Base-by-base conservation (phyloP, 2,113 vertebrate genomes). In the Colaptes auratus region DNA sequence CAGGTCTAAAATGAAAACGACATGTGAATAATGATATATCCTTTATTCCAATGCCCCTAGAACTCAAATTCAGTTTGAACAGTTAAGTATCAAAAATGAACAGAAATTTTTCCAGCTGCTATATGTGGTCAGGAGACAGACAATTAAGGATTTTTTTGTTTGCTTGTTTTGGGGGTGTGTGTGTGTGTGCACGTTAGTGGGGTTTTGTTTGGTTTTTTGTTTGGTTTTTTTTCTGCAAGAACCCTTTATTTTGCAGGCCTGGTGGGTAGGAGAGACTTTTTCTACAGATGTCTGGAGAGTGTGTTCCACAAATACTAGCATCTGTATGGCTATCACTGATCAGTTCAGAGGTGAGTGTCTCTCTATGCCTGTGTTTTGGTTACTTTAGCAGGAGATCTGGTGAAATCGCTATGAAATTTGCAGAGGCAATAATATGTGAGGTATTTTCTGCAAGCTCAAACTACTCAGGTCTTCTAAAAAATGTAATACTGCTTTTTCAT, bases 191-290 rank as follows among this genome's bases (percentile, higher is more conserved):
- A n/a, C n/a, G 42, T 42, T 31, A 27, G 25, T 55, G 53, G 33
- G 5, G 25, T 23, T 44, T 46, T 23, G 18, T 69, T 66, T 61
- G 5, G 4, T 25, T 5, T 39, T 64, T 35, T 64, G 24, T 10
- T 64, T 66, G 12, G 3, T 31, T 44, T 18, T 27, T n/a, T 35
- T 14, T 31, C 21, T 36, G 2, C 87, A 77, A 92, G 55, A 82
- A 42, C 30, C 27, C 14, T 25, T 61, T 66, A 4, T 67, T 82
- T 93, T 90, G 1, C 88, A 98, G 98, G 98, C 98, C 88, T 98
- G 98, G 98, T 98, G 98, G 98, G 97, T 98, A 42, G 98, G 97
- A 90, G 91, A 96, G 7, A 73, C 82, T 27, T 97, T 97, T 84
- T 97, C 74, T 80, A 94, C 93, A 42, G 98, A 98, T 50, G 64